Evolutionary conservation across 2,113 vertebrate species (phyloP).

Genomic region (Maccullochella peelii): DNA sequence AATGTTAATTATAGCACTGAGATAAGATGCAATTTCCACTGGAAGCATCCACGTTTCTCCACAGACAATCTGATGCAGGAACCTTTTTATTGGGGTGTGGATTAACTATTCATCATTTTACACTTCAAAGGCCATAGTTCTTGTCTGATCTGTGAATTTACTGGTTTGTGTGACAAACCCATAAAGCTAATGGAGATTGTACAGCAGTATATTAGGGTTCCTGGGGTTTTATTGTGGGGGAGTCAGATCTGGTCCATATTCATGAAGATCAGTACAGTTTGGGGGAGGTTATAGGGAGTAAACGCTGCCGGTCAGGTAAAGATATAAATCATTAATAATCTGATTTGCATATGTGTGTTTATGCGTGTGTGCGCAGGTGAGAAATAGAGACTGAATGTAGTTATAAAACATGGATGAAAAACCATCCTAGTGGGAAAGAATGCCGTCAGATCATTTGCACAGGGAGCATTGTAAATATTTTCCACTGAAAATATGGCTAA

Average conservation of each 20-base stretch:
- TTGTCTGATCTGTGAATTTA: slow-evolving; percentile 52
- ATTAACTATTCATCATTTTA: slow-evolving; percentile 67
- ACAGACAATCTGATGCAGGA: slow-evolving; percentile 25
- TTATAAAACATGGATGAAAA: slow-evolving; percentile 13
- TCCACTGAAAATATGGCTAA: slow-evolving; percentile 1
- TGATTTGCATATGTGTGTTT: slow-evolving; percentile 58
- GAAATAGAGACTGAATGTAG: neutral
- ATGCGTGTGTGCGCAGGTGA: slow-evolving; percentile 34
- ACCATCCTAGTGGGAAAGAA: neutral
- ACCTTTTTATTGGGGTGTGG: slow-evolving; percentile 26
- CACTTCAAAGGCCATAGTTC: slow-evolving; percentile 55
- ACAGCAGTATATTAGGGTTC: slow-evolving; percentile 33
- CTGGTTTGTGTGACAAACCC: slow-evolving; percentile 48
- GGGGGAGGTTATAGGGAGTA: slow-evolving; percentile 41
- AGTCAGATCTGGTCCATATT: slow-evolving; percentile 51
- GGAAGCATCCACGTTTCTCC: slow-evolving; percentile 30
- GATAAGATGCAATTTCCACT: slow-evolving; percentile 45
- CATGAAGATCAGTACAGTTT: slow-evolving; percentile 54
- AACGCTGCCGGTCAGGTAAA: slow-evolving; percentile 63
- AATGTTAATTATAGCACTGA: slow-evolving; percentile 48
- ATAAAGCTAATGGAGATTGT: slow-evolving; percentile 56
- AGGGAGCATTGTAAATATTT: slow-evolving; percentile 37
- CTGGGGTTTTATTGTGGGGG: slow-evolving; percentile 33
- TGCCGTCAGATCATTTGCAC: neutral
- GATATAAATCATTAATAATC: slow-evolving; percentile 63